phyloP scores from a whole-genome alignment of 2,113 vertebrate genomes.

The Rhagologus leucostigma region DNA sequence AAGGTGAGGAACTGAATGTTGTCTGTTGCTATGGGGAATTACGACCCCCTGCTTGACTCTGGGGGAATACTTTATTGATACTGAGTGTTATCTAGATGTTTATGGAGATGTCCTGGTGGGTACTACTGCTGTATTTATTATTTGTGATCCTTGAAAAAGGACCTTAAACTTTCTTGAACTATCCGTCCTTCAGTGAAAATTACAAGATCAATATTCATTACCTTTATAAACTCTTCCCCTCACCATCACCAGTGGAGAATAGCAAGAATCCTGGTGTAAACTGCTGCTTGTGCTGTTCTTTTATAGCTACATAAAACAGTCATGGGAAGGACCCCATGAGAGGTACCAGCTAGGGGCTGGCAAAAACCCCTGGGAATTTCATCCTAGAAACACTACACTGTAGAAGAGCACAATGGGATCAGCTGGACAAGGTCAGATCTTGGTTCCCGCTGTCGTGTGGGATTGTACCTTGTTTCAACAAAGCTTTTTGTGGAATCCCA shows the following conservation, averaged over 20 bases:
- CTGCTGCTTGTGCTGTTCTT: not conserved
- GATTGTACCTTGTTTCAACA: not conserved
- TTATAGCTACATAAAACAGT: not conserved
- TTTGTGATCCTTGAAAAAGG: not conserved
- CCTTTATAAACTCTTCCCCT: not conserved
- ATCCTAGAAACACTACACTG: not conserved
- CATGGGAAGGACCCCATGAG: not conserved
- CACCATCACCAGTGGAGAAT: not conserved
- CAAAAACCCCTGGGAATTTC: not conserved
- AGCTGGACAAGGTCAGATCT: not conserved
- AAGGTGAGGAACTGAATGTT: not conserved
- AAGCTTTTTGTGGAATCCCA: not conserved
- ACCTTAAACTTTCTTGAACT: not conserved
- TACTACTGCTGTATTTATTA: not conserved
- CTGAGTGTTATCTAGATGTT: not conserved
- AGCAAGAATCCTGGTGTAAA: not conserved
- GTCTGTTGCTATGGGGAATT: not conserved
- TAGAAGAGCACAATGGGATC: not conserved
- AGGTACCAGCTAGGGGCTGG: not conserved
- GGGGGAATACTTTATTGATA: not conserved
- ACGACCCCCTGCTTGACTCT: not conserved
- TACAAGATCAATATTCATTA: not conserved
- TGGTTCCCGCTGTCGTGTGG: not conserved
- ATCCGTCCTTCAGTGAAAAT: not conserved
- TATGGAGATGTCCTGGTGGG: not conserved